Percentiles rank a stretch among this genome's conserved stretches.
Conservation (phyloP, 2,113 vertebrate genomes). For the Xiphias gladius region DNA sequence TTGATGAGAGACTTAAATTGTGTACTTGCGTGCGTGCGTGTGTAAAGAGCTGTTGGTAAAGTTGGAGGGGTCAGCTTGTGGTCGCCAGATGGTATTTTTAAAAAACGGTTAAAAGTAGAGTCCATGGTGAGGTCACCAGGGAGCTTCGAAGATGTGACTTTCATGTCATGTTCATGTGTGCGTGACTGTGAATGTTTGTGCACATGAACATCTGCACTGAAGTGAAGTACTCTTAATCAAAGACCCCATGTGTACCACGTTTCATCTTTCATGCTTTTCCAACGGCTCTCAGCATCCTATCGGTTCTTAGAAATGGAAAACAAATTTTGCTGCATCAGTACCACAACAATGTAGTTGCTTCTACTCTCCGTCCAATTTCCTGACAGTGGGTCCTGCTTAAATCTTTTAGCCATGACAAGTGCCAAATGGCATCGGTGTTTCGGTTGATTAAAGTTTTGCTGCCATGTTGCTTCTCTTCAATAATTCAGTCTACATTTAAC, state of each 20-base stretch:
- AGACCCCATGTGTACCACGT: conserved; percentile 47
- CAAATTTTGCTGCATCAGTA: conserved; percentile 71
- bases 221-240: conserved; percentile 60
- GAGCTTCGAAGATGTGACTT: conserved; percentile 39
- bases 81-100: conserved; percentile 36
- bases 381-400: conserved; percentile 65
- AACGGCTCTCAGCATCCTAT: conserved; percentile 42
- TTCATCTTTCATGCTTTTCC: conserved; percentile 57
- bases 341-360: conserved; percentile 44
- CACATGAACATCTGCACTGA: not conserved
- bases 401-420: conserved; percentile 64
- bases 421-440: conserved; percentile 62
- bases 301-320: conserved; percentile 60
- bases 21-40: conserved; percentile 1
- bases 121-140: conserved; percentile 4
- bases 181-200: conserved; percentile 6
- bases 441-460: conserved; percentile 63
- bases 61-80: conserved; percentile 21
- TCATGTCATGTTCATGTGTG: conserved; percentile 44
- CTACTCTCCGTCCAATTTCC: conserved; percentile 51
- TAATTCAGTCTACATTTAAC: conserved; percentile 67
- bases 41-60: not conserved
- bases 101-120: conserved; percentile 30
- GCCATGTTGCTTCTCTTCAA: conserved; percentile 58
- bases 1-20: conserved; percentile 12